Conservation (phyloP, 2,888 invertebrate genomes). For the Aproaerema taeniolella region DNA sequence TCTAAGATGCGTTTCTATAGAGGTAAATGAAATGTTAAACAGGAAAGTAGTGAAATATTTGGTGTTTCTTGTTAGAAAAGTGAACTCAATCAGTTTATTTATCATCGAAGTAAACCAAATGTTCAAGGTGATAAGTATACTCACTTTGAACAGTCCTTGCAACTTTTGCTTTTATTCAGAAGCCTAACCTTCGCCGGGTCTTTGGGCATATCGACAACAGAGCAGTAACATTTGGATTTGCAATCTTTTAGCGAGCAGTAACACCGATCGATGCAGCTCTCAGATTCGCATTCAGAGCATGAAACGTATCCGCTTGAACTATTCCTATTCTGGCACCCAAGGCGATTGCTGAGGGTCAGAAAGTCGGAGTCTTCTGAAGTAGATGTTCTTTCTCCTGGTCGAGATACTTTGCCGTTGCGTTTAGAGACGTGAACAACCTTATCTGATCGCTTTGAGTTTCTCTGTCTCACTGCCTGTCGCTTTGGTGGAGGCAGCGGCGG, state of each 20-base stretch:
- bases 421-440: constrained; percentile 60
- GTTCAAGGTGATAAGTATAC: constrained; percentile 28
- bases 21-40: constrained; percentile 55
- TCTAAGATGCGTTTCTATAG: constrained; percentile 44
- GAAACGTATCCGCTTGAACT: constrained; percentile 87
- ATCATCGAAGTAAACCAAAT: no score
- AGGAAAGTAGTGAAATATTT: constrained; percentile 63
- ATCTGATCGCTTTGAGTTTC: constrained; percentile 61
- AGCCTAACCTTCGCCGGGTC: constrained; percentile 51
- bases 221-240: constrained; percentile 80
- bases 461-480: constrained; percentile 55
- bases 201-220: constrained; percentile 67
- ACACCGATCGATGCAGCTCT: constrained; percentile 91
- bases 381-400: constrained; percentile 77
- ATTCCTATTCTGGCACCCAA: constrained; percentile 79
- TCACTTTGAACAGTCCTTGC: constrained; percentile 70
- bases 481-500: constrained; percentile 58
- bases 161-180: constrained; percentile 50
- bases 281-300: constrained; percentile 93
- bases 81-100: no score
- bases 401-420: constrained; percentile 60
- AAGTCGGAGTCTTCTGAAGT: constrained; percentile 80
- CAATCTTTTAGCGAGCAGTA: constrained; percentile 86
- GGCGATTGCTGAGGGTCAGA: constrained; percentile 74
- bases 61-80: no score